Percentiles rank a stretch among this genome's conserved stretches.
Evolutionary conservation across 1,140 invertebrate species (phyloP).

Genomic region (Calycopis cecrops): DNA sequence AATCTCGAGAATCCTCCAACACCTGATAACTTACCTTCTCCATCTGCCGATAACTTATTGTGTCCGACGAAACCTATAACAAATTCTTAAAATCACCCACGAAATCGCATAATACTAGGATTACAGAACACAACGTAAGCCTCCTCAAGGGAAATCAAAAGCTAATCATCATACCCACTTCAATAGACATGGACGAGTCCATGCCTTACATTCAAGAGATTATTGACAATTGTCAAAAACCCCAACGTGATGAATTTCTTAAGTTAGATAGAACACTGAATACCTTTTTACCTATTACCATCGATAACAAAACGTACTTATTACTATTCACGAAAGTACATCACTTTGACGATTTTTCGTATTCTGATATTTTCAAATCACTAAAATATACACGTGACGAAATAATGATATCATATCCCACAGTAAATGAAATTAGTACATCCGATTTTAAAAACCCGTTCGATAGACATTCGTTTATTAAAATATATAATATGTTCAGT

Average conservation of each 20-base stretch:
- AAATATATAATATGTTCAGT: too few species aligned
- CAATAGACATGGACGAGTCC: conserved; percentile 24
- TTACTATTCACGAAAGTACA: conserved; percentile 31
- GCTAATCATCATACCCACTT: conserved; percentile 22
- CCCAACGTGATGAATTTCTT: not conserved
- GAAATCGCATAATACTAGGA: too few species aligned
- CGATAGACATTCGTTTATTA: conserved; percentile 20
- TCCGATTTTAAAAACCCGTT: conserved; percentile 29
- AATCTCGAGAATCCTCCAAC: too few species aligned
- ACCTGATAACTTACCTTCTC: too few species aligned
- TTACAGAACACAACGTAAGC: too few species aligned
- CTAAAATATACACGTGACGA: conserved; percentile 16
- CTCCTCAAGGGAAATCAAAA: not conserved
- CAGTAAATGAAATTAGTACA: conserved; percentile 18
- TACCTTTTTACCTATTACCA: conserved; percentile 1
- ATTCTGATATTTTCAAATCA: conserved; percentile 25
- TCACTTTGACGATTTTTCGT: conserved; percentile 23
- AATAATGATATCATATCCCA: conserved; percentile 3
- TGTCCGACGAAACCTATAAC: too few species aligned
- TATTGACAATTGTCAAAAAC: conserved; percentile 9
- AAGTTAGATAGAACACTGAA: conserved; percentile 22
- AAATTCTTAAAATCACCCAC: too few species aligned
- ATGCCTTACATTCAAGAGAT: conserved; percentile 21
- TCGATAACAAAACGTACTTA: conserved; percentile 20
- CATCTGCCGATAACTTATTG: too few species aligned